Percentiles rank a stretch among this genome's conserved stretches.
Evolutionary conservation across 2,888 invertebrate genomes (phyloP).

Genomic region (Spialia ferax): DNA sequence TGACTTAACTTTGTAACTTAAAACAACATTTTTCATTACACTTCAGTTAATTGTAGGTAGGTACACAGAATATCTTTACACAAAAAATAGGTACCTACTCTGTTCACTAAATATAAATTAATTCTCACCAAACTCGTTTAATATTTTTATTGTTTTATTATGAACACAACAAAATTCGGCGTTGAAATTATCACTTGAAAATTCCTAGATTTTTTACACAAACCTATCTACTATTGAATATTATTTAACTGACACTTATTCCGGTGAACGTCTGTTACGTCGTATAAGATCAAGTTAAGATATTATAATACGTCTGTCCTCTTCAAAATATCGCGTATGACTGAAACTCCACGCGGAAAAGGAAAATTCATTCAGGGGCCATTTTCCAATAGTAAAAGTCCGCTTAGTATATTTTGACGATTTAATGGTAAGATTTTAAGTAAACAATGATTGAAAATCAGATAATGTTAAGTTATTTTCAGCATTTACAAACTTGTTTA

Average conservation of each 20-base stretch:
- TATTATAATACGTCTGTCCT: background rate
- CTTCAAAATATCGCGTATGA: background rate
- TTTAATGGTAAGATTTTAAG: too few relatives aligned
- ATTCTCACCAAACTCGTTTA: background rate
- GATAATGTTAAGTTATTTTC: too few relatives aligned
- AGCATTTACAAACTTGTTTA: too few relatives aligned
- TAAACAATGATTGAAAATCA: too few relatives aligned
- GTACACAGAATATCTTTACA: background rate
- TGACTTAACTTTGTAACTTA: background rate
- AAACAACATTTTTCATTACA: background rate
- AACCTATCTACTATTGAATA: too few relatives aligned
- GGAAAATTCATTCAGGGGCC: background rate
- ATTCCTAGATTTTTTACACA: background rate
- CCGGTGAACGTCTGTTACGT: background rate
- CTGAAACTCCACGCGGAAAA: background rate
- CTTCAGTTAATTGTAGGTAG: background rate
- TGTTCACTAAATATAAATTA: background rate
- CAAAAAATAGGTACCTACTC: background rate
- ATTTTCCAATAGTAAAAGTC: background rate
- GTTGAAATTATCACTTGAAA: background rate
- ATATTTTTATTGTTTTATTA: background rate
- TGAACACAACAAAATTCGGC: background rate
- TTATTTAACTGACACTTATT: background rate
- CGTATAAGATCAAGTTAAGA: background rate
- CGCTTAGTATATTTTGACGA: background rate